These are phyloP conservation scores for Epizoanthus ramosus DNA, from an alignment of 92 coral and sea anemone species.

Conservation along the genomic window DNA sequence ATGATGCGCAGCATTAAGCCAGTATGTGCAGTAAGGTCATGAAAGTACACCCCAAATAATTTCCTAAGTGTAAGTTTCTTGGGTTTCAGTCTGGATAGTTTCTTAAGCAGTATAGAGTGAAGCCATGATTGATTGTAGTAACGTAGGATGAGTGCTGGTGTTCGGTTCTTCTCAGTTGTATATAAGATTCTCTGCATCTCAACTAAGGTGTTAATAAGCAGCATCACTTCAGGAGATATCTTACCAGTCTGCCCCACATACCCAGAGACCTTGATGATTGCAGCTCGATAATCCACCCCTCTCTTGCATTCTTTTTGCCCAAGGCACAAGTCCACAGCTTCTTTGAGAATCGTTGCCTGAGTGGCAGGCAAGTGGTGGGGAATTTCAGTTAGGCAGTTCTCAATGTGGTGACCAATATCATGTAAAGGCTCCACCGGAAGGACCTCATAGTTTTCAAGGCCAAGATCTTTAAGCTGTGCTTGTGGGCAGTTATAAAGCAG, in stretches of 20 bases:
- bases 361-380: slow-evolving; percentile 39
- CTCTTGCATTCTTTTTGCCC: slow-evolving; percentile 61
- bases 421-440: slow-evolving; percentile 56
- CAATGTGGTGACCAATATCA: slow-evolving; percentile 52
- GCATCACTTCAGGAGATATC: slow-evolving; percentile 44
- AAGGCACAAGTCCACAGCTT: slow-evolving; percentile 34
- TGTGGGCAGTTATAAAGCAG: slow-evolving; percentile 50
- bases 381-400: slow-evolving; percentile 51
- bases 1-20: slow-evolving; percentile 61
- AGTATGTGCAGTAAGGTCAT: slow-evolving; percentile 58
- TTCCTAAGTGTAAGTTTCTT: slow-evolving; percentile 50
- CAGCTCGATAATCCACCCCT: slow-evolving; percentile 55
- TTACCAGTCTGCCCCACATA: slow-evolving; percentile 46
- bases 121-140: slow-evolving; percentile 63
- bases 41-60: slow-evolving; percentile 63
- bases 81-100: slow-evolving; percentile 29
- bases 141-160: slow-evolving; percentile 59
- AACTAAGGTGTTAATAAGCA: slow-evolving; percentile 50
- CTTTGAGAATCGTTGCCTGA: slow-evolving; percentile 34
- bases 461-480: slow-evolving; percentile 47
- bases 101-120: slow-evolving; percentile 52
- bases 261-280: slow-evolving; percentile 52
- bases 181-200: slow-evolving; percentile 63
- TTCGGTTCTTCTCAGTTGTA: slow-evolving; percentile 39
- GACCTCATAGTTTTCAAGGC: slow-evolving; percentile 52